Conservation (phyloP, 2,113 vertebrate genomes). For the Lamprotornis superbus region DNA sequence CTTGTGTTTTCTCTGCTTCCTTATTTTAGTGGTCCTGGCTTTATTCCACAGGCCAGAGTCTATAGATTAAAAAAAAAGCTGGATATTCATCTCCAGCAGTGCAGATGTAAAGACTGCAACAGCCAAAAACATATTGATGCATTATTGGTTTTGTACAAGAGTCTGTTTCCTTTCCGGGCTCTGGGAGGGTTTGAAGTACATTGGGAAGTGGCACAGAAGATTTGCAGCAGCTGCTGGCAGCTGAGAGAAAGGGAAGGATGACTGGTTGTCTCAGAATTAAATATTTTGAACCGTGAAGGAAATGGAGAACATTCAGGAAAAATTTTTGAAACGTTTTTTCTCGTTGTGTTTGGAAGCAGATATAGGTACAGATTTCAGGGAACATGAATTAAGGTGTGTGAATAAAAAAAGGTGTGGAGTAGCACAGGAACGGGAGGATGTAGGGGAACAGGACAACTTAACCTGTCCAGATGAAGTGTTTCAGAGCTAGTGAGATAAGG, state of each 20-base stretch:
- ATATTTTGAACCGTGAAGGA: background rate
- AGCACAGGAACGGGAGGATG: background rate
- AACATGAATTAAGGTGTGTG: background rate
- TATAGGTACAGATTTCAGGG: background rate
- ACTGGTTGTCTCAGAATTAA: background rate
- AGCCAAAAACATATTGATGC: background rate
- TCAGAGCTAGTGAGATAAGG: background rate
- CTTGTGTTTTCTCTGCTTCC: background rate
- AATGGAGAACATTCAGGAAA: background rate
- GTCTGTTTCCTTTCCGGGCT: background rate
- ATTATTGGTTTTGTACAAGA: background rate
- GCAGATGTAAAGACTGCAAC: background rate
- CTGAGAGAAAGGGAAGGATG: background rate
- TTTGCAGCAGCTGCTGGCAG: background rate
- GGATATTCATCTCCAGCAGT: slow-evolving; percentile 10
- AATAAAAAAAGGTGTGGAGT: background rate
- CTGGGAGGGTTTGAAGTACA: slow-evolving; percentile 28
- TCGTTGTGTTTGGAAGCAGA: background rate
- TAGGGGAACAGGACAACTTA: background rate
- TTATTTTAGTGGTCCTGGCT: background rate
- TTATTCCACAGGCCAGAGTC: background rate
- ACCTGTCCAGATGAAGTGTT: background rate
- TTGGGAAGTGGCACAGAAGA: background rate
- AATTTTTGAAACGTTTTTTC: background rate
- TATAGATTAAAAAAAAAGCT: background rate